Base-by-base conservation (phyloP, 1,140 invertebrate species). In the Scaptodrosophila lebanonensis region DNA sequence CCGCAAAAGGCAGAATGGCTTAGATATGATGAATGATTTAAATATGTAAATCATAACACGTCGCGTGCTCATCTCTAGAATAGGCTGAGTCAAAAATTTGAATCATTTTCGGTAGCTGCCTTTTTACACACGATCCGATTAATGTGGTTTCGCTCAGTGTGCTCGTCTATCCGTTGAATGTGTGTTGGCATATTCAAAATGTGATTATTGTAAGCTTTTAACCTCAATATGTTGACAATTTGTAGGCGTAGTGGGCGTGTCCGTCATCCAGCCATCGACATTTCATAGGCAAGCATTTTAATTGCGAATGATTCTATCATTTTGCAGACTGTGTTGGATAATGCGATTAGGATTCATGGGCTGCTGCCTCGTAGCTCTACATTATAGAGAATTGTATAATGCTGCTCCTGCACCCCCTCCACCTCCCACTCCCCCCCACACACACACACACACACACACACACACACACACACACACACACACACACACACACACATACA, bases 301-400 rank as follows among this genome's bases (percentile, higher is more conserved):
- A 77, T 77, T 72, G 68, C 44, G 35, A 39, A 15, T 25, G 44
- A 60, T 39, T 64, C 73, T 79, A 79, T 79, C 56, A 68, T 60
- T 67, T 25, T 4, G 22, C 8, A 25, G 22, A 8, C 22, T 25
- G 22, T n/a, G n/a, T 25, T 25, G 60, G 54, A 45, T 79, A 82
- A 82, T 82, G 75, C 65, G 73, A 73, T 79, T 79, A 79, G 27
- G 35, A 29, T 49, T 43, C 43, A 44, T 45, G 29, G 47, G 53
- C 32, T 53, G 38, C 16, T 12, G 11, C 7, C 45, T 40, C n/a
- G 12, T 42, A 15, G 39, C 12, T 16, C 39, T 52, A 60, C n/a
- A 53, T 54, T 40, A 32, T 11, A 18, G 11, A 27, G 27, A 16
- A 35, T 57, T 57, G 2, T 27, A 30, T 65, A 62, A 73, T 33